A percentile compares a stretch with the other conserved stretches of the same genome.
Conservation (phyloP, 2,888 invertebrate species). For the Cordilura impudica region DNA sequence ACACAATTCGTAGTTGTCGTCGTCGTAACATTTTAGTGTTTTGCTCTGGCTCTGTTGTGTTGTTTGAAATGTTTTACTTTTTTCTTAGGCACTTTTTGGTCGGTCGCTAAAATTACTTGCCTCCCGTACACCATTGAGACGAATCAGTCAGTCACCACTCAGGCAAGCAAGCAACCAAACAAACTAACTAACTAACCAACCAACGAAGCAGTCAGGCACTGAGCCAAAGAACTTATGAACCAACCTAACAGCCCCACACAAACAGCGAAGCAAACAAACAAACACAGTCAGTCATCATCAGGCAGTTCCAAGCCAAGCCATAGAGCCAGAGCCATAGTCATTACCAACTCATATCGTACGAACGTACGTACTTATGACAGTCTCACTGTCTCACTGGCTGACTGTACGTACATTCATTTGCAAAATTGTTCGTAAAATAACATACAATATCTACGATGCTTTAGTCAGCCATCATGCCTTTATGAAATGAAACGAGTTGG, state of each 20-base stretch:
- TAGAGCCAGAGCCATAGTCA: neutral
- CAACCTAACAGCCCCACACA: conserved; percentile 11
- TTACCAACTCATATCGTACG: neutral
- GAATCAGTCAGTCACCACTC: conserved; percentile 56
- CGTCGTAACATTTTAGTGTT: conserved; percentile 55
- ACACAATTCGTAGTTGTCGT: conserved; percentile 17
- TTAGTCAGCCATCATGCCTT: conserved; percentile 48
- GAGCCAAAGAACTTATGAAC: conserved; percentile 52
- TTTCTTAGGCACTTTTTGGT: conserved; percentile 58
- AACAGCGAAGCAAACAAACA: neutral
- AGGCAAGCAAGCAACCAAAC: conserved; percentile 57
- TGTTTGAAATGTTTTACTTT: conserved; percentile 53
- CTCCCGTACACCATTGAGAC: conserved; percentile 72
- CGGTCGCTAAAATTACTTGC: conserved; percentile 75
- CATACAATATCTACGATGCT: conserved; percentile 38
- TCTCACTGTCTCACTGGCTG: neutral
- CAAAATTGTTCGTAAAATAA: conserved; percentile 4
- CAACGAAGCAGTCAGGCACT: conserved; percentile 51
- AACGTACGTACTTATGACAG: neutral
- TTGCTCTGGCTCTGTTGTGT: conserved; percentile 27
- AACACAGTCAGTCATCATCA: conserved; percentile 34
- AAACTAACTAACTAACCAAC: conserved; percentile 52
- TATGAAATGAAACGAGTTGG: conserved; percentile 52
- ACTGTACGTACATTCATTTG: neutral
- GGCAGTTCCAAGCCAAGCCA: conserved; percentile 37